Base-by-base conservation (phyloP, 2,797 vertebrate genomes). In the Cuniculus paca region DNA sequence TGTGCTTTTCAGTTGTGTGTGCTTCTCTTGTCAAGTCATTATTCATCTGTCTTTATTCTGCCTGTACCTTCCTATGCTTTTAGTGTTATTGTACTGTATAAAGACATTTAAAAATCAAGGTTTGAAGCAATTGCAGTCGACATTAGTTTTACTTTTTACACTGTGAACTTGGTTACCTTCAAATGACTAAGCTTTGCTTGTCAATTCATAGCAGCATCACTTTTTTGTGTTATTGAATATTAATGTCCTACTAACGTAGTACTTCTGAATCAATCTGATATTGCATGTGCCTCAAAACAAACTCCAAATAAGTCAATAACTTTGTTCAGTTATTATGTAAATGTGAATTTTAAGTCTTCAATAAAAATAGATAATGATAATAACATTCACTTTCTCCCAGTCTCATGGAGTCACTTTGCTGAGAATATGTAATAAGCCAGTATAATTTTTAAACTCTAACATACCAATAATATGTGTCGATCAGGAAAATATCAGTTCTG, bases 181-280 rank as follows among this genome's bases (percentile, higher is more conserved):
- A 80, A 88, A 94, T 22, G 96, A 98, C 98, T 98, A 98, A 98
- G 96, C 13, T 80, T 96, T 97, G 28, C 86, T 97, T 83, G 74
- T 97, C 90, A 96, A 50, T 77, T 92, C 96, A 91, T 34, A 54
- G 90, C 88, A 94, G 96, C 94, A 96, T 97, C 83, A 96, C 77
- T 95, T 75, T 88, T 48, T 91, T 97, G 86, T 58, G 83, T 77
- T 93, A 86, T n/a, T 39, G 79, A 60, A 86, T 94, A 60, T 93
- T 94, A 96, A n/a, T 70, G 54, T 75, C 85, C 96, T 97, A 92
- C 80, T 95, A 1, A 92, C 34, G 54, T 77, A 56, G 84, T 88
- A 31, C 0, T 0, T 97, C 89, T 96, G 60, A 88, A 63, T 74
- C 97, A 96, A 48, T 20, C 48, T 70, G 90, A 17, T 17, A 88